Base-by-base conservation (phyloP, 1,140 invertebrate genomes). In the Eueides isabella region DNA sequence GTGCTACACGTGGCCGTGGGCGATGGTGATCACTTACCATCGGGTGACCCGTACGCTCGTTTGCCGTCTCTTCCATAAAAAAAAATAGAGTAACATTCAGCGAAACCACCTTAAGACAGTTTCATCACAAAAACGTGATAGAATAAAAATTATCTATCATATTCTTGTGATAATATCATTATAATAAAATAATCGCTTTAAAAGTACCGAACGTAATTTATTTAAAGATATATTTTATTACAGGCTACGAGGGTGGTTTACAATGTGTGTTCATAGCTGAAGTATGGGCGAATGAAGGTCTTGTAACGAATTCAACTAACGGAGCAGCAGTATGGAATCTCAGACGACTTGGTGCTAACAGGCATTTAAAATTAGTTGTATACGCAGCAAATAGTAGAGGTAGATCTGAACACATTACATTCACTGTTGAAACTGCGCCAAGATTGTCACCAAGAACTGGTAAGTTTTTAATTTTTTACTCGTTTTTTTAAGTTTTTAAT, bases 211-310 rank as follows among this genome's bases (percentile, higher is more conserved):
- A n/a, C n/a, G n/a, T n/a, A n/a, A n/a, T n/a, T n/a, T n/a, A n/a
- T n/a, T n/a, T n/a, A n/a, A n/a, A n/a, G n/a, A n/a, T n/a, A n/a
- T n/a, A 1, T 55, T 14, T 55, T 2, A 7, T 23, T 55, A 55
- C 65, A 93, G 97, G 97, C 9, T 98, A 98, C 90, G 97, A 98
- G 89, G 97, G 98, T 5, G 98, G 98, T 0, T 92, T 98, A n/a
- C 94, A 95, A 23, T 97, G 98, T 89, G 94, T 95, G 14, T 98
- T 98, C 89, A 92, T 97, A 61, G 92, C 97, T 44, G 97, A 98
- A 90, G 95, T 97, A 44, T 94, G 93, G 85, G 87, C 82, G 7
- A 85, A 87, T n/a, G 93, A 94, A 9, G 87, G 86, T 19, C 77
- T 94, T 19, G 87, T 93, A 6, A 90, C 88, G 1, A 95, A 95